Evolutionary conservation across 2,888 invertebrate species (phyloP).

Genomic region (Lepidonotus clava): DNA sequence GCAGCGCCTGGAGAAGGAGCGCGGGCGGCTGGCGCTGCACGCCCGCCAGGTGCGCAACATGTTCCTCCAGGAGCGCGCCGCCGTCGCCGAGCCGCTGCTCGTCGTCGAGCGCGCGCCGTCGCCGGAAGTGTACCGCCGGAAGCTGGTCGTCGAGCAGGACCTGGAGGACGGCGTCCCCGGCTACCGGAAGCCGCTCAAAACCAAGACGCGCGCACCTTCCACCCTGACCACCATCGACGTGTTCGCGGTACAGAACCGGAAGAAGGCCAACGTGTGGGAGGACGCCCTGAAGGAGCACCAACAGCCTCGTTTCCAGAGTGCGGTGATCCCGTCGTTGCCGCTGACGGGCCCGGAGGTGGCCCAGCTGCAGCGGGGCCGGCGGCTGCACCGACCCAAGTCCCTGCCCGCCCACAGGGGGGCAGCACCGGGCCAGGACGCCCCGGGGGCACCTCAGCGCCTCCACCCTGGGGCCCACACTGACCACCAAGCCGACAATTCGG

Average conservation of each 20-base stretch:
- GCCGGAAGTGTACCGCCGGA: conserved; percentile 64
- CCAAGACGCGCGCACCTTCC: conserved; percentile 69
- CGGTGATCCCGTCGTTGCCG: conserved; percentile 67
- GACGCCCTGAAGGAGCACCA: conserved; percentile 68
- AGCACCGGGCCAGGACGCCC: not conserved
- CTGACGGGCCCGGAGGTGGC: conserved; percentile 67
- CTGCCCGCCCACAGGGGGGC: not conserved
- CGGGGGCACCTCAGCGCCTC: not conserved
- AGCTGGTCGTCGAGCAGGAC: not conserved
- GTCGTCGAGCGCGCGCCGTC: conserved; percentile 73
- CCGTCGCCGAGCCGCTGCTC: conserved; percentile 69
- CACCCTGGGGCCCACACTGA: not conserved
- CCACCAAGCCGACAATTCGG: not conserved
- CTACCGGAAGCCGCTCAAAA: conserved; percentile 71
- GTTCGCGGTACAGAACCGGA: conserved; percentile 67
- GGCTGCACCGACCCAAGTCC: conserved; percentile 68
- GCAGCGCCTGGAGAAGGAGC: conserved; percentile 15
- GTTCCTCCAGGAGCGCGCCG: conserved; percentile 5
- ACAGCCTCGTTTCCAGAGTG: conserved; percentile 68
- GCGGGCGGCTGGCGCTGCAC: not conserved
- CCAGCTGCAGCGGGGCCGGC: conserved; percentile 70
- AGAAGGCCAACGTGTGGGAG: conserved; percentile 75
- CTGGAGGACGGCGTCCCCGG: conserved; percentile 63
- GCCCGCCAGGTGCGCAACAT: conserved; percentile 21
- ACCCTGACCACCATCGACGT: conserved; percentile 74